Percentiles rank a stretch among this genome's conserved stretches.
Conservation (phyloP, 2,888 invertebrate genomes). For the Plusia festucae region DNA sequence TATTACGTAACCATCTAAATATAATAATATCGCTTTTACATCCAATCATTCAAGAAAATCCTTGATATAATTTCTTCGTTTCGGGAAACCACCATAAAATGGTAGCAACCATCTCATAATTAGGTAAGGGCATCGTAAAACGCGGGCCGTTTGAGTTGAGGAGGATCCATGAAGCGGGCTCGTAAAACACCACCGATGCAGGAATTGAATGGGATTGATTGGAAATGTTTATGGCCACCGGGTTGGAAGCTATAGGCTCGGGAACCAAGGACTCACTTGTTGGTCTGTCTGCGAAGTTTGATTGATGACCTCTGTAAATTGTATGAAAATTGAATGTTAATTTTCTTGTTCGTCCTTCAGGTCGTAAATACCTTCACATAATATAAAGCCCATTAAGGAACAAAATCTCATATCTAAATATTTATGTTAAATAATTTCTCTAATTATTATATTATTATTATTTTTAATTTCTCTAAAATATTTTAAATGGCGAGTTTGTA, state of each 20-base stretch:
- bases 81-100: slow-evolving; percentile 26
- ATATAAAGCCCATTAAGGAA: too few relatives aligned
- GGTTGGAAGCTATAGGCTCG: slow-evolving; percentile 29
- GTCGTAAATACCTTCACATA: too few relatives aligned
- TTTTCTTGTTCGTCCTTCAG: not conserved
- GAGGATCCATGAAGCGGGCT: slow-evolving; percentile 18
- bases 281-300: slow-evolving; percentile 14
- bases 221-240: slow-evolving; percentile 47
- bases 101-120: slow-evolving; percentile 40
- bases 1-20: too few relatives aligned
- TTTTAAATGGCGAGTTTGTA: too few relatives aligned
- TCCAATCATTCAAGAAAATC: slow-evolving; percentile 4
- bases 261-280: slow-evolving; percentile 30
- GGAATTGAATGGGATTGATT: slow-evolving; percentile 52
- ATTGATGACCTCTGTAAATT: not conserved
- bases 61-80: not conserved
- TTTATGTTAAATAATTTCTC: too few relatives aligned
- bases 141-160: slow-evolving; percentile 31
- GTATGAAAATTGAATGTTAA: not conserved
- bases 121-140: slow-evolving; percentile 54
- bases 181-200: slow-evolving; percentile 47
- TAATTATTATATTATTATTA: too few relatives aligned
- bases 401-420: too few relatives aligned
- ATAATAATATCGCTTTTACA: not conserved
- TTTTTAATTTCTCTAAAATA: too few relatives aligned